These are phyloP conservation scores for Drosophila neonasuta DNA, from an alignment of 2,888 invertebrate genomes.

Conservation along the genomic window DNA sequence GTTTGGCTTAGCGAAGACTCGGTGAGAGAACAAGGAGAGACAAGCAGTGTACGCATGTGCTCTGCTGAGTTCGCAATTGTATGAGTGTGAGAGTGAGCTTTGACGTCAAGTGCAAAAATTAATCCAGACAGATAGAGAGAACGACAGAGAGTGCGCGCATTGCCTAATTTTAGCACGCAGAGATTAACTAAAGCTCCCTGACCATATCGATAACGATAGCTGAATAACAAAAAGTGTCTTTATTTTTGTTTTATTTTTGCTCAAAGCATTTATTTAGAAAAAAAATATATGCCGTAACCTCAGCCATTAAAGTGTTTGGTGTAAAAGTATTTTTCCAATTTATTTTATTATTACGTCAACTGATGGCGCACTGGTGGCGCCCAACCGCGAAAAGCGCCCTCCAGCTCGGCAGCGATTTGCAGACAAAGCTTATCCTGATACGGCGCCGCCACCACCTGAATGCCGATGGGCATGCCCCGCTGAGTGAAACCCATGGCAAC, in stretches of 20 bases:
- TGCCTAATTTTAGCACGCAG: constrained; percentile 3
- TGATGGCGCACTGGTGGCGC: constrained; percentile 82
- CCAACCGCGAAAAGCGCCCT: constrained; percentile 93
- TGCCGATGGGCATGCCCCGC: constrained; percentile 87
- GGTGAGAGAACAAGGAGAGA: neutral
- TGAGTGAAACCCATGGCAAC: constrained; percentile 87
- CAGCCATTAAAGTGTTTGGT: constrained; percentile 15
- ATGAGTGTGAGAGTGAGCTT: constrained; percentile 1
- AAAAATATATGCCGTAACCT: constrained; percentile 33
- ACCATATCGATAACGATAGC: no score
- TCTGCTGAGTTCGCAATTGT: neutral
- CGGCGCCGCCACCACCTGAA: constrained; percentile 90
- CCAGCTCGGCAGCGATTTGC: constrained; percentile 90
- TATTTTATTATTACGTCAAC: constrained; percentile 5
- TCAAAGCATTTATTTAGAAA: constrained; percentile 9
- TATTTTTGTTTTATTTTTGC: no score
- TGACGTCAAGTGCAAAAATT: neutral
- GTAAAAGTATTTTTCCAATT: neutral
- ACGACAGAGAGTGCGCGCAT: neutral
- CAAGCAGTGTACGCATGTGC: neutral
- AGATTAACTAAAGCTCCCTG: constrained; percentile 7
- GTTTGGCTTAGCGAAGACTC: constrained; percentile 3
- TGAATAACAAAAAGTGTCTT: no score
- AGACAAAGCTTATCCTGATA: constrained; percentile 91
- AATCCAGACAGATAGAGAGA: neutral